Evolutionary conservation across 1,140 invertebrate species (phyloP).

Genomic region (Drosophila serrata): DNA sequence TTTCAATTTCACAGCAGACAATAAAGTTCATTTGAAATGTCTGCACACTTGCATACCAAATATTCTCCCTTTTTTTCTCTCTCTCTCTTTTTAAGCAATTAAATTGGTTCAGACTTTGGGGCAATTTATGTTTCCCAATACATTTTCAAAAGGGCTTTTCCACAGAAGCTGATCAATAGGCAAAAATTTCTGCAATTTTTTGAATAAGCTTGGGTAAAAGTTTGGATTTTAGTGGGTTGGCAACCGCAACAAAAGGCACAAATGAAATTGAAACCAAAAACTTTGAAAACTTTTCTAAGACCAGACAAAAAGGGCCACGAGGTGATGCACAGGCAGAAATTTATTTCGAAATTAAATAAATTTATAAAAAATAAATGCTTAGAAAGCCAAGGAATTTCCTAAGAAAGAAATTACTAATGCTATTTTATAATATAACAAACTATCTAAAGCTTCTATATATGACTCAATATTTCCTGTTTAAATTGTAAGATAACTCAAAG

Average conservation of each 20-base stretch:
- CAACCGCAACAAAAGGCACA: conserved; percentile 43
- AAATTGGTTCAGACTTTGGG: conserved; percentile 41
- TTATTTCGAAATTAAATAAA: neutral
- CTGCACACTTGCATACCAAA: conserved; percentile 41
- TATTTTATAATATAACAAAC: neutral
- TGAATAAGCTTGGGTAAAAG: conserved; percentile 1
- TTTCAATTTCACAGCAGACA: conserved; percentile 83
- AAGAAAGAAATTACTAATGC: neutral
- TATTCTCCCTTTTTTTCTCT: conserved; percentile 19
- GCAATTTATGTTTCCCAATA: conserved; percentile 50
- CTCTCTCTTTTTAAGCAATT: conserved; percentile 51
- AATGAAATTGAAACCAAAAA: conserved; percentile 52
- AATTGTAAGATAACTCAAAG: neutral
- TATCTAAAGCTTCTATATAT: neutral
- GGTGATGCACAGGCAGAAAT: conserved; percentile 13
- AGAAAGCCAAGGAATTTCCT: neutral
- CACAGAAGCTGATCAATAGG: conserved; percentile 32
- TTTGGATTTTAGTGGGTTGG: conserved; percentile 25
- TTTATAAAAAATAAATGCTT: neutral
- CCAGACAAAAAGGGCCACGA: conserved; percentile 54
- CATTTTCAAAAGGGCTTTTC: conserved; percentile 18
- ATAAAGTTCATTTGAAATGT: conserved; percentile 61
- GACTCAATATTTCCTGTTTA: neutral
- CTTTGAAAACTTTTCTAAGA: conserved; percentile 58
- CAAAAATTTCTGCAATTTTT: neutral